Base-by-base conservation (phyloP, 2,888 invertebrate species). In the Drosophila prolongata region DNA sequence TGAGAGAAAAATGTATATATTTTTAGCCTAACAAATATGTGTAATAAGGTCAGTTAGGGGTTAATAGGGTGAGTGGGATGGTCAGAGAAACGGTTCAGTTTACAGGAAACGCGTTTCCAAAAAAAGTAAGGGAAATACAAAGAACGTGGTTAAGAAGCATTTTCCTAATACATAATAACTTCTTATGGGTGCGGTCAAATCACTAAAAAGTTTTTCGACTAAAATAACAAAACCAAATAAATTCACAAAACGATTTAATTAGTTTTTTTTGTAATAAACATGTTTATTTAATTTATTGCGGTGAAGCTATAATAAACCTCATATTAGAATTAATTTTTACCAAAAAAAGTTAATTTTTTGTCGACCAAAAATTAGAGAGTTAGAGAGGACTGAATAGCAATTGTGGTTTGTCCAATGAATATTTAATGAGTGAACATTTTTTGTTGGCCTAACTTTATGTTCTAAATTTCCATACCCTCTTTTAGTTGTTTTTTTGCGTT, bases 51-150 rank as follows among this genome's bases (percentile, higher is more conserved):
- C n/a, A n/a, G n/a, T n/a, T n/a, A n/a, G n/a, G n/a, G n/a, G n/a
- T n/a, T n/a, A n/a, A n/a, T n/a, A n/a, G n/a, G n/a, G n/a, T n/a
- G n/a, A n/a, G n/a, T n/a, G n/a, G n/a, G n/a, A 27, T 40, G 49
- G 42, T 24, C 16, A 43, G 37, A 54, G n/a, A 27, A 42, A 27
- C 30, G 38, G 66, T 57, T 62, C 59, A 71, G 59, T 66, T 54
- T 27, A 46, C 75, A 72, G 89, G 85, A 86, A 84, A 87, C 76
- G 87, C 74, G 75, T 72, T 64, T 77, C 58, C 68, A 10, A 1
- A 6, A 19, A 6, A 9, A 10, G 1, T 14, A 13, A n/a, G 11
- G 13, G 2, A 2, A 37, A 38, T 24, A 11, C 14, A 27, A 34
- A 64, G 70, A 54, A 80, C 75, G 69, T 71, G 60, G 66, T 1